A percentile compares a stretch with the other conserved stretches of the same genome.
Conservation (phyloP, 2,113 vertebrate species). For the Xiphorhynchus elegans region DNA sequence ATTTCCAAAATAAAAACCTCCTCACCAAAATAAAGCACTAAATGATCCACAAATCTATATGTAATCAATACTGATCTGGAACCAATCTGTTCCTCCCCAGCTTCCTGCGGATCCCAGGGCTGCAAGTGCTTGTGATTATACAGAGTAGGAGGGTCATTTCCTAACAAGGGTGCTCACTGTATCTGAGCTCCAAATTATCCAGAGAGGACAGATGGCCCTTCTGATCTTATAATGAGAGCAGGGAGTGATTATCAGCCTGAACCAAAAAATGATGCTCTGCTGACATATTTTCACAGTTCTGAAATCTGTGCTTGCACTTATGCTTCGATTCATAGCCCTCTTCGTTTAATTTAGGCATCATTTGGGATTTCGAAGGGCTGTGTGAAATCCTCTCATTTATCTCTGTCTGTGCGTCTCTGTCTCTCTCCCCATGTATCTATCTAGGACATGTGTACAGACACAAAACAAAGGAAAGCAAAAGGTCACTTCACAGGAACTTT, state of each 20-base stretch:
- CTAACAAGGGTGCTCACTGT: conserved; percentile 64
- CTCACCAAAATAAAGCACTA: not conserved
- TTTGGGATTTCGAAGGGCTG: conserved; percentile 40
- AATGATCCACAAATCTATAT: not conserved
- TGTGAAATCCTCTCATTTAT: conserved; percentile 58
- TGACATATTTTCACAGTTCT: conserved; percentile 72
- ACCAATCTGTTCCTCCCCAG: not conserved
- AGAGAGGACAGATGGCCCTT: conserved; percentile 65
- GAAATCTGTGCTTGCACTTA: conserved; percentile 68
- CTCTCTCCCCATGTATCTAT: conserved; percentile 48
- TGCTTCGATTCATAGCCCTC: conserved; percentile 44
- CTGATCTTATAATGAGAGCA: conserved; percentile 69
- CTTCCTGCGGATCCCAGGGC: not conserved
- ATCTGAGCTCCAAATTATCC: conserved; percentile 69
- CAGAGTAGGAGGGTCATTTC: conserved; percentile 54
- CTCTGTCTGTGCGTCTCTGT: conserved; percentile 12
- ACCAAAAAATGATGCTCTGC: conserved; percentile 68
- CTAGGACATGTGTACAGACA: conserved; percentile 47
- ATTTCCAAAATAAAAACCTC: not conserved
- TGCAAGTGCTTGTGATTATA: conserved; percentile 46
- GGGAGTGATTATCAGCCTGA: conserved; percentile 64
- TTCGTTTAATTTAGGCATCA: conserved; percentile 32
- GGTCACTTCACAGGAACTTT: conserved; percentile 62
- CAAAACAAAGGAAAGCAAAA: conserved; percentile 62
- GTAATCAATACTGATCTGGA: conserved; percentile 38